Conservation (phyloP, 2,888 invertebrate species). For the Hydraecia micacea region DNA sequence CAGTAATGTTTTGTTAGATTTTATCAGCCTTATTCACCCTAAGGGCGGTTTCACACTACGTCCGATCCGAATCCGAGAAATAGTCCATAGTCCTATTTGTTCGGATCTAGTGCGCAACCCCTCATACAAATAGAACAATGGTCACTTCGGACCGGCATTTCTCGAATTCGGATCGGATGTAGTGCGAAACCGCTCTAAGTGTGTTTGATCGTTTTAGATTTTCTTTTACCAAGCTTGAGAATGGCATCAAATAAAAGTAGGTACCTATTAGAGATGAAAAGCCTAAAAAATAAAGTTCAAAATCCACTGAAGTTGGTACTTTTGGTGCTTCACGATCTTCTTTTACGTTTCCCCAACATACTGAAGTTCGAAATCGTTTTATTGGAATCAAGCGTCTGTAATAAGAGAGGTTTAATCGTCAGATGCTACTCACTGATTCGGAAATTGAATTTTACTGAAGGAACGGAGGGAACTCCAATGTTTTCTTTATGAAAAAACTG, state of each 20-base stretch:
- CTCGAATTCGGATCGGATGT: too few species aligned
- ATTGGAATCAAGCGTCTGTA: constrained; percentile 29
- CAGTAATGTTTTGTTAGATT: background rate
- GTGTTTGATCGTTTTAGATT: background rate
- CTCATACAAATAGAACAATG: too few species aligned
- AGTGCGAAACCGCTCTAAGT: too few species aligned
- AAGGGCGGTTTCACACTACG: too few species aligned
- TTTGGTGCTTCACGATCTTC: constrained; percentile 1
- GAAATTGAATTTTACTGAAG: constrained; percentile 41
- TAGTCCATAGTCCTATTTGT: too few species aligned
- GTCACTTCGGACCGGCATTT: too few species aligned
- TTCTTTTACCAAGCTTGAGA: background rate
- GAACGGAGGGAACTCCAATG: constrained; percentile 1
- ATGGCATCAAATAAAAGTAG: background rate
- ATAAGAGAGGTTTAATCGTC: constrained; percentile 40
- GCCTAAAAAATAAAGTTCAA: background rate
- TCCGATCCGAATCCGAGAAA: too few species aligned
- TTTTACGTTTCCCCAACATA: background rate
- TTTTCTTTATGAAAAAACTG: constrained; percentile 25
- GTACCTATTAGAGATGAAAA: background rate
- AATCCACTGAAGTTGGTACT: background rate
- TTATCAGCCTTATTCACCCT: background rate
- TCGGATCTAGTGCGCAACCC: too few species aligned
- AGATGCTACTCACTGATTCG: constrained; percentile 39
- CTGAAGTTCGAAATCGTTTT: constrained; percentile 22